Conservation (phyloP, 1,140 invertebrate species). For the Vollenhovia emeryi region DNA sequence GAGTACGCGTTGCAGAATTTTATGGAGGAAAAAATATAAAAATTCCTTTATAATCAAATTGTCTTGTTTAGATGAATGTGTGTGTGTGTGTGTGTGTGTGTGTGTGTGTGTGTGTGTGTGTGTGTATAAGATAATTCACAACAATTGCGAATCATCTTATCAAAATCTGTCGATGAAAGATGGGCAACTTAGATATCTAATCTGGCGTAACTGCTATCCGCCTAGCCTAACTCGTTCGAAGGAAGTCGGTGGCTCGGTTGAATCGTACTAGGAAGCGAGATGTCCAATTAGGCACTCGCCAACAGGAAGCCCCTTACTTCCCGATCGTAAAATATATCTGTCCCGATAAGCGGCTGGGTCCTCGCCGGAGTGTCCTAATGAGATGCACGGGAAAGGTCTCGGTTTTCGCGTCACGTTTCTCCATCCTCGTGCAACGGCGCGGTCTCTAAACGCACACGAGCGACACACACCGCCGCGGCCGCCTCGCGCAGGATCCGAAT, state of each 20-base stretch:
- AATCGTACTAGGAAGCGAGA: slow-evolving; percentile 69
- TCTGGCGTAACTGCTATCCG: neutral
- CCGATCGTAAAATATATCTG: slow-evolving; percentile 74
- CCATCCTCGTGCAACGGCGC: slow-evolving; percentile 64
- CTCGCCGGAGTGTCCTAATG: slow-evolving; percentile 67
- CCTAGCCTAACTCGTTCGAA: slow-evolving; percentile 1
- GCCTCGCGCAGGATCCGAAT: slow-evolving; percentile 40
- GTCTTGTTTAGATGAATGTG: neutral
- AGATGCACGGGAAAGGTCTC: slow-evolving; percentile 73
- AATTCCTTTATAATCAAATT: neutral
- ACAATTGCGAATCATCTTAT: neutral
- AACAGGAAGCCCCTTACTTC: slow-evolving; percentile 71
- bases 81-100: neutral
- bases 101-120: neutral
- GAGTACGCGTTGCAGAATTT: neutral
- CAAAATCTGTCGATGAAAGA: neutral
- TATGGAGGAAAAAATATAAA: neutral
- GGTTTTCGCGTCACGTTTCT: slow-evolving; percentile 74
- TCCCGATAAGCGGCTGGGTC: slow-evolving; percentile 69
- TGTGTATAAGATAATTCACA: too few relatives aligned
- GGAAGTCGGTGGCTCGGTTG: slow-evolving; percentile 32
- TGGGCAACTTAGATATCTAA: neutral
- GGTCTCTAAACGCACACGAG: slow-evolving; percentile 40
- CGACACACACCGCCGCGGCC: neutral
- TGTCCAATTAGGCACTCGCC: slow-evolving; percentile 71